Evolutionary conservation across 2,888 invertebrate species (phyloP), one percentile per base, ranked within the genome.

Genomic region (Euphydryas editha): DNA sequence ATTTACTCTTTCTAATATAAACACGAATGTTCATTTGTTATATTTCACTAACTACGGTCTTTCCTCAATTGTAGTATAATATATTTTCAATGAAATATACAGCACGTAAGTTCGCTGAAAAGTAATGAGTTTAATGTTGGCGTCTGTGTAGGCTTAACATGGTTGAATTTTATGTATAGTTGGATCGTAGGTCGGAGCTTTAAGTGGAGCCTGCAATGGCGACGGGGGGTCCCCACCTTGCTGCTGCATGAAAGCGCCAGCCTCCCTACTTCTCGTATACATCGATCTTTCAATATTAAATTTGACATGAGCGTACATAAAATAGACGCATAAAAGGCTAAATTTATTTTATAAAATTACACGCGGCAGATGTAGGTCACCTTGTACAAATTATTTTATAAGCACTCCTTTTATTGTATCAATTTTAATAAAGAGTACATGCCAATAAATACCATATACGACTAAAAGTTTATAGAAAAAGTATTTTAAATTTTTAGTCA

Each of bases 171-270:
- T 72, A 77, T 72, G 67, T 76, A 66, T 69, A 78, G 76, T 76
- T 74, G 71, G 74, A 73, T 70, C 72, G 75, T 72, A 71, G 70
- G 75, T 72, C 72, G 75, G 68, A 71, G 72, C 65, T 76, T 72
- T 74, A 74, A 76, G 76, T 76, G 75, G 74, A 78, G 77, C 75
- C 79, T 77, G 79, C 78, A 77, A 81, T 80, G 79, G 79, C 78
- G 80, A 71, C 67, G 78, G 75, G 74, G 73, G 73, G 72, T 67
- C 44, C 36, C 54, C 69, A 67, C 74, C 73, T 69, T 67, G 73
- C 74, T 65, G 65, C 68, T 65, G 62, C 67, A 70, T 65, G 69
- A 65, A 68, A 68, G 49, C 65, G 51, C 68, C 71, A 65, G 66
- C 62, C 68, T 62, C 70, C 59, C 70, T 56, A 49, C 30, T 58